phyloP scores from a whole-genome alignment of 2,797 vertebrate genomes.

The Malacoraja senta region DNA sequence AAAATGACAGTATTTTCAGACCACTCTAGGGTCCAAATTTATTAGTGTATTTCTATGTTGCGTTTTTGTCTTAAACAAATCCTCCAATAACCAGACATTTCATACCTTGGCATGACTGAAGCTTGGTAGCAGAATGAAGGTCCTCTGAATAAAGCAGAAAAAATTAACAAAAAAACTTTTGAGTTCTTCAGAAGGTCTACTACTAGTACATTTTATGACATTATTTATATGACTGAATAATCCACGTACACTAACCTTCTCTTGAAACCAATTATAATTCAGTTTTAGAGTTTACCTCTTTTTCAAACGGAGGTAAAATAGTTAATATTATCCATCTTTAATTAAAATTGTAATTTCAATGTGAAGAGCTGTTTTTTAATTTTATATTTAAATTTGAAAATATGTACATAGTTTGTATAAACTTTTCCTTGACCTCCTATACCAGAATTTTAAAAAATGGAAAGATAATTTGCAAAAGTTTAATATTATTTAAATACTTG shows the following conservation, averaged over 20 bases:
- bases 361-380: neutral
- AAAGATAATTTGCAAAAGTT: slow-evolving; percentile 9
- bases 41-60: slow-evolving; percentile 12
- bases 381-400: neutral
- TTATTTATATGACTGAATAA: slow-evolving; percentile 15
- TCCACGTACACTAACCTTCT: slow-evolving; percentile 7
- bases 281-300: neutral
- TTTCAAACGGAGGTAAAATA: neutral
- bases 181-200: slow-evolving; percentile 35
- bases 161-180: slow-evolving; percentile 38
- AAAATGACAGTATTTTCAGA: neutral
- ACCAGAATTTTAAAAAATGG: neutral
- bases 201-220: slow-evolving; percentile 33
- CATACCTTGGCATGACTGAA: slow-evolving; percentile 38
- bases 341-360: neutral
- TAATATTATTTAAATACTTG: slow-evolving; percentile 25
- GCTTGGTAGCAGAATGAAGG: slow-evolving; percentile 39
- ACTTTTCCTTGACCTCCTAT: neutral
- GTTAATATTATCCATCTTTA: neutral
- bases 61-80: slow-evolving; percentile 15
- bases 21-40: neutral
- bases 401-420: neutral
- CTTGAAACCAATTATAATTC: neutral
- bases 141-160: slow-evolving; percentile 39
- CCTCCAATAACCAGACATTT: slow-evolving; percentile 37